Base-by-base conservation (phyloP, 2,888 invertebrate genomes). In the Plagodis pulveraria region DNA sequence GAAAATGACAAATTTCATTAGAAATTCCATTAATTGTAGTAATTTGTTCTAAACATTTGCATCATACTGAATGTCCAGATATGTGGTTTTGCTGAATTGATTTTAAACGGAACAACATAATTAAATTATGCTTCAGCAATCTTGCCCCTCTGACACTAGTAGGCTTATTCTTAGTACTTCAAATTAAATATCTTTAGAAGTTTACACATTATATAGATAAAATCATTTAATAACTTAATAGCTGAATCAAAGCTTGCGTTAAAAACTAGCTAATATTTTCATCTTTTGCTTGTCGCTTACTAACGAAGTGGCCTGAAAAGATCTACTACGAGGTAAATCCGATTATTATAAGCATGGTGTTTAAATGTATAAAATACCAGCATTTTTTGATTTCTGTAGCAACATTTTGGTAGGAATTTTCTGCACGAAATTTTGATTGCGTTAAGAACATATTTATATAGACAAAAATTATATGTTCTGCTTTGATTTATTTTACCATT, bases 281-380 rank as follows among this genome's bases (percentile, higher is more conserved):
- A 72, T 83, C 77, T 86, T 89, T 77, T 89, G 89, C 89, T 89
- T 91, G 75, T 85, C 79, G 89, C 90, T 91, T 89, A 72, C 75
- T 80, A 87, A 91, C 73, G 81, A 88, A 92, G 92, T 81, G 92
- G 91, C 81, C 89, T 92, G 87, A 91, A 91, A 89, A 79, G 91
- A 76, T 89, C 89, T 58, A 85, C 86, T 64, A 80, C 88, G 81
- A 92, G 92, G 92, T 92, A 92, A 40, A 89, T 74, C 68, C 56
- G 55, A 66, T 64, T 58, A 62, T 65, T 75, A 63, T 75, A 70
- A 72, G 78, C 77, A 78, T 77, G 73, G 49, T 60, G 34, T 63
- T 53, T 56, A 38, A 34, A 40, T 40, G 0, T 22, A 44, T 50
- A 35, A 46, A 47, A 9, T 42, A 35, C 5, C 22, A 40, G n/a